A percentile compares a stretch with the other conserved stretches of the same genome.
Evolutionary conservation across 1,140 invertebrate species (phyloP).

Genomic region (Drosophila eugracilis): DNA sequence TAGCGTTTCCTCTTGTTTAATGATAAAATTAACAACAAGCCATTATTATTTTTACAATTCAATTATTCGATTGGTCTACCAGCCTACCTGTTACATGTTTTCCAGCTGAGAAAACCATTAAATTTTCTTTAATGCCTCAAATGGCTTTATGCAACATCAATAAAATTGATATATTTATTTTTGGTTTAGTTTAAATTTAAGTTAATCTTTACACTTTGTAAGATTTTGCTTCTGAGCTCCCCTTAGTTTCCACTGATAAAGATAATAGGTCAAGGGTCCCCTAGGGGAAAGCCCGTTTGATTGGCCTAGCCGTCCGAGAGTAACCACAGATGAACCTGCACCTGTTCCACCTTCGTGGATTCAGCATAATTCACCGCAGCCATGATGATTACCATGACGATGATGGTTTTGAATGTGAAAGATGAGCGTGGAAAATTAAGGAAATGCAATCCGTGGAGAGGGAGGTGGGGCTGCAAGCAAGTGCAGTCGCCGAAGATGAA

Average conservation of each 20-base stretch:
- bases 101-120: background rate
- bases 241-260: background rate
- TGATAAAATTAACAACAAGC: too few species aligned
- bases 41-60: background rate
- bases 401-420: slow-evolving; percentile 57
- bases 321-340: slow-evolving; percentile 39
- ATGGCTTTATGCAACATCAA: background rate
- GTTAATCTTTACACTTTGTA: too few species aligned
- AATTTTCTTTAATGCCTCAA: background rate
- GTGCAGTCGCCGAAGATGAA: slow-evolving; percentile 49
- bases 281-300: background rate
- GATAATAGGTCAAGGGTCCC: slow-evolving; percentile 27
- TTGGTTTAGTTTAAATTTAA: background rate
- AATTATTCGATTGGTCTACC: background rate
- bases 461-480: slow-evolving; percentile 21
- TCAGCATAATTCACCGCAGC: slow-evolving; percentile 49
- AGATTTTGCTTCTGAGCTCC: too few species aligned
- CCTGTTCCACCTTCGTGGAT: slow-evolving; percentile 51
- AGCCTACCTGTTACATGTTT: too few species aligned
- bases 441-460: slow-evolving; percentile 62
- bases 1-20: too few species aligned
- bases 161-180: background rate
- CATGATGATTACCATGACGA: slow-evolving; percentile 49
- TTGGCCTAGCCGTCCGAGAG: slow-evolving; percentile 10
- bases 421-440: slow-evolving; percentile 77